Base-by-base conservation (phyloP, 2,888 invertebrate species). In the Cataglyphis cursor region DNA sequence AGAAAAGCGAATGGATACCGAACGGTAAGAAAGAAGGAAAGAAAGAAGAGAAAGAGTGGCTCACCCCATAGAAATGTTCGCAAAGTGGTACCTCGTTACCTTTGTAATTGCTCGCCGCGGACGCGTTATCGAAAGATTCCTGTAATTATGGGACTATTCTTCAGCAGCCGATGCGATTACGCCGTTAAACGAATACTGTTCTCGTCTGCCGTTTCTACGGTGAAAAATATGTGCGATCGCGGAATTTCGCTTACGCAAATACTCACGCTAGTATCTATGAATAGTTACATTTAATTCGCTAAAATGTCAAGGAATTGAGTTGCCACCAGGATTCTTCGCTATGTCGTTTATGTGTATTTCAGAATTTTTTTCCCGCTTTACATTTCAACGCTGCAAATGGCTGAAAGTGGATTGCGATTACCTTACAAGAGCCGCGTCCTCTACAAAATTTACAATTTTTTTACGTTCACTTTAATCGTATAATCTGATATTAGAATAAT, bases 71-170 rank as follows among this genome's bases (percentile, higher is more conserved):
- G 41, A 15, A 68, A 75, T 59, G 18, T 84, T 82, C 68, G 75
- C 44, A 86, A 90, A 86, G 81, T 83, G 80, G 81, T 68, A 66
- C 62, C 72, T 85, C 68, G 85, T 90, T 86, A 90, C 70, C 81
- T 83, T 83, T 84, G 38, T 87, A 90, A 90, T 88, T 87, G 86
- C 68, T 81, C 35, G 28, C 48, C 75, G 68, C 70, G 64, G 54
- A 89, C 72, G 84, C 82, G 65, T 85, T 88, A 80, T 62, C 64
- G 51, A 82, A 82, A 87, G 76, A 82, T 88, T 84, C 81, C 64
- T 89, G 83, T 86, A 90, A 90, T 87, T 88, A 82, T 82, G 72
- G 73, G 81, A 73, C 83, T 75, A 74, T 85, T 76, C 59, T 44
- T 65, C 54, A 78, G 59, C 66, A 24, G 48, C 35, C 68, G 54